Evolutionary conservation across 2,888 invertebrate genomes (phyloP).

Genomic region (Mimas tiliae): DNA sequence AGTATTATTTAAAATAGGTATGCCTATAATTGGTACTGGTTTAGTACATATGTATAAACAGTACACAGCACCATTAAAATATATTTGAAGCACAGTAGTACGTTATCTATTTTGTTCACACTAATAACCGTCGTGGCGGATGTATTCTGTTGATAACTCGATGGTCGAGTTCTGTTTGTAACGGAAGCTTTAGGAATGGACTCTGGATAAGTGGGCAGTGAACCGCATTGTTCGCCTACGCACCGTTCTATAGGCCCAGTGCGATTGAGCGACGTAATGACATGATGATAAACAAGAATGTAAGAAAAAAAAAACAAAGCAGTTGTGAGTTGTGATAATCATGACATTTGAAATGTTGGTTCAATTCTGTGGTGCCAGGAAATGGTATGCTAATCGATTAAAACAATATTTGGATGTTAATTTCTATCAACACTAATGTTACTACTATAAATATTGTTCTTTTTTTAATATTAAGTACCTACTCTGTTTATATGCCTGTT

Average conservation of each 20-base stretch:
- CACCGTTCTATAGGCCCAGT: constrained; percentile 19
- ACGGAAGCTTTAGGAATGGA: constrained; percentile 65
- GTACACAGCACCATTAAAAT: not conserved
- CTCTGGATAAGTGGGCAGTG: constrained; percentile 74
- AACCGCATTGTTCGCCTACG: constrained; percentile 51
- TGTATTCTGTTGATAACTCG: constrained; percentile 64
- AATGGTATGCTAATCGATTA: constrained; percentile 2
- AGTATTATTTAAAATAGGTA: too few relatives aligned
- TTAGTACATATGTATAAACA: too few relatives aligned
- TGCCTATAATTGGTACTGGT: too few relatives aligned
- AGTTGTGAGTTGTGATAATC: not conserved
- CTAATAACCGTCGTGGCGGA: constrained; percentile 62
- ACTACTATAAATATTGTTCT: too few relatives aligned
- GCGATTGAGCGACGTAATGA: constrained; percentile 15
- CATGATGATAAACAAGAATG: constrained; percentile 18
- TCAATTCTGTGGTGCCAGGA: not conserved
- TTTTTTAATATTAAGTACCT: too few relatives aligned
- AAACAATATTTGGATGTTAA: too few relatives aligned
- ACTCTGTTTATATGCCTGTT: too few relatives aligned
- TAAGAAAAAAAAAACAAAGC: constrained; percentile 17
- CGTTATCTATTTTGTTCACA: constrained; percentile 23
- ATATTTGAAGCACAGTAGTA: not conserved
- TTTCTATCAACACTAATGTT: too few relatives aligned
- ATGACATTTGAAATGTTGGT: not conserved
- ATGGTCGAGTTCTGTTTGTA: constrained; percentile 44